phyloP scores from a whole-genome alignment of 2,113 vertebrate species.

The Cynopterus brachyotis region DNA sequence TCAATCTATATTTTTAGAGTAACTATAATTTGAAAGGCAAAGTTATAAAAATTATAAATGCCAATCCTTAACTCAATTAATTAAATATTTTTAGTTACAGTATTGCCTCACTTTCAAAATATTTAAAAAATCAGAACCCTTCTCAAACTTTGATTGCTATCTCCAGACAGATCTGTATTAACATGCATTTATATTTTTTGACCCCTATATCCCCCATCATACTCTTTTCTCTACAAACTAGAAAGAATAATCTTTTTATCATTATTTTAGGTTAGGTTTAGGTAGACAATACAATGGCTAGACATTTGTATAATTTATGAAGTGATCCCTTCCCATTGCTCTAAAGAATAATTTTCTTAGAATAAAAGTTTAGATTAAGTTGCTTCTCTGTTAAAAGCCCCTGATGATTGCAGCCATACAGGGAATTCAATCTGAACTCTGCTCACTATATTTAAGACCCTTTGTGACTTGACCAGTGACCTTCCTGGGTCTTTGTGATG shows the following conservation, averaged over 20 bases:
- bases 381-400: neutral
- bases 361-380: neutral
- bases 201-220: neutral
- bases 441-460: neutral
- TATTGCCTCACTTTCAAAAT: neutral
- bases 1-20: neutral
- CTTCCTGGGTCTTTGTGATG: neutral
- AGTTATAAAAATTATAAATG: neutral
- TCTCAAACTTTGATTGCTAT: neutral
- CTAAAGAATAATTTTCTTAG: neutral
- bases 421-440: neutral
- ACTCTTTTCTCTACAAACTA: neutral
- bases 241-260: neutral
- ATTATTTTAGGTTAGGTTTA: no score
- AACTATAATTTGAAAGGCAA: neutral
- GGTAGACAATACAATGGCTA: no score
- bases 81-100: neutral
- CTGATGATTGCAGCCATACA: neutral
- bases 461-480: neutral
- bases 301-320: no score
- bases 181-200: neutral
- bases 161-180: neutral
- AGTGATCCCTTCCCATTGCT: no score
- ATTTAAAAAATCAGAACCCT: neutral
- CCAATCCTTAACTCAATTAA: neutral